These are phyloP conservation scores for Brenthis hecate DNA, from an alignment of 2,888 invertebrate genomes.

Conservation along the genomic window DNA sequence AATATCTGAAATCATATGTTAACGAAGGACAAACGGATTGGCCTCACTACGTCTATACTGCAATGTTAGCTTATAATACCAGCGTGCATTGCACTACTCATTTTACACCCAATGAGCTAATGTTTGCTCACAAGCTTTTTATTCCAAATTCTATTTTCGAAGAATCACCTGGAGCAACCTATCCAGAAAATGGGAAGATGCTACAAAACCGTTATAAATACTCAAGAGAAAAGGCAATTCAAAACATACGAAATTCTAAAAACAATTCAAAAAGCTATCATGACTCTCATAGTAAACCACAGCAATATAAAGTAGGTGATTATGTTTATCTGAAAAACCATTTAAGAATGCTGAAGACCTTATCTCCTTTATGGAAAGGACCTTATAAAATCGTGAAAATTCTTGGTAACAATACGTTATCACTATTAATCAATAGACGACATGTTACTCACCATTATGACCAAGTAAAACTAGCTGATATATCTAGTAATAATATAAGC, in stretches of 20 bases:
- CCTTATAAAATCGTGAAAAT: constrained; percentile 44
- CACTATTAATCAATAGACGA: constrained; percentile 40
- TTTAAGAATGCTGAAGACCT: constrained; percentile 37
- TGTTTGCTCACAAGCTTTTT: constrained; percentile 26
- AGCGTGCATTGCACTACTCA: not conserved
- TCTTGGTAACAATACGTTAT: constrained; percentile 40
- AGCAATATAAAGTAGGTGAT: constrained; percentile 40
- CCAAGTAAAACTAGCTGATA: constrained; percentile 33
- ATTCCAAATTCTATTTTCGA: constrained; percentile 23
- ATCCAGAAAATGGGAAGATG: constrained; percentile 24
- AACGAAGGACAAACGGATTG: constrained; percentile 34
- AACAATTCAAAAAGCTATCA: not conserved
- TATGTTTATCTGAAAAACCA: constrained; percentile 41
- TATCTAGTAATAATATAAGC: too few species aligned
- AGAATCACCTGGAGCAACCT: constrained; percentile 2
- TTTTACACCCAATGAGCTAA: too few species aligned
- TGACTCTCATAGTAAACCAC: constrained; percentile 2
- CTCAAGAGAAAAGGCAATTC: constrained; percentile 19
- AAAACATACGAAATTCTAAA: constrained; percentile 4
- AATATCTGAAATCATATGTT: too few species aligned
- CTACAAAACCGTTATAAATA: constrained; percentile 18
- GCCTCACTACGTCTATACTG: constrained; percentile 37
- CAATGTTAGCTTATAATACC: constrained; percentile 33
- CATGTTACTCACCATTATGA: constrained; percentile 40
- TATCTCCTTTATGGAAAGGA: constrained; percentile 45